Percentiles rank a stretch among this genome's conserved stretches.
These are phyloP conservation scores for Malacosoma neustria DNA, from an alignment of 2,888 invertebrate genomes.

Conservation along the genomic window DNA sequence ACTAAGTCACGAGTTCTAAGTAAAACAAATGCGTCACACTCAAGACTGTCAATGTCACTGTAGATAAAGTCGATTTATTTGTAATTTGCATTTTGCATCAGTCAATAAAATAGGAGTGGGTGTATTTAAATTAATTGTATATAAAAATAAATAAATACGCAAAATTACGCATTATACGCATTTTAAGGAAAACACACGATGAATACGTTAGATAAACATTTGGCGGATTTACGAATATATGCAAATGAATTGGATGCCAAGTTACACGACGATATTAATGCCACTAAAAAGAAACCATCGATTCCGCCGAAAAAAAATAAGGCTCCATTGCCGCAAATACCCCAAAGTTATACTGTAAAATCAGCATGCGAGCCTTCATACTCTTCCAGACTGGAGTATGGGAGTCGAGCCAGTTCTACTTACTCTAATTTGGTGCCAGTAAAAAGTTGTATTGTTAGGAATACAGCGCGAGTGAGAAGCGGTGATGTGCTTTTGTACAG, in stretches of 20 bases:
- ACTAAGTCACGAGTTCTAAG: no score
- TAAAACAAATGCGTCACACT: no score
- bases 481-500: constrained; percentile 64
- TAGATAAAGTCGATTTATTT: no score
- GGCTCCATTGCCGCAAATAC: constrained; percentile 76
- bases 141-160: background rate
- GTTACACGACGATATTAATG: constrained; percentile 64
- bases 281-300: constrained; percentile 60
- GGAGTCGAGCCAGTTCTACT: constrained; percentile 61
- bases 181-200: constrained; percentile 24
- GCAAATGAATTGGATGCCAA: constrained; percentile 67
- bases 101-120: no score
- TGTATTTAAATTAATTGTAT: no score
- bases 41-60: no score
- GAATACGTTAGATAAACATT: constrained; percentile 64
- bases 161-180: no score
- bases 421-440: constrained; percentile 68
- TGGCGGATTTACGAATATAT: constrained; percentile 63
- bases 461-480: constrained; percentile 49
- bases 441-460: constrained; percentile 67
- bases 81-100: no score
- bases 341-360: constrained; percentile 84
- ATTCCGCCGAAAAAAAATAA: constrained; percentile 67
- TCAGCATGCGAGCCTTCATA: constrained; percentile 85
- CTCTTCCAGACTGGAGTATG: constrained; percentile 79